These are phyloP conservation scores for Pollenia griseotomentosa DNA, from an alignment of 2,888 invertebrate genomes.

Conservation along the genomic window DNA sequence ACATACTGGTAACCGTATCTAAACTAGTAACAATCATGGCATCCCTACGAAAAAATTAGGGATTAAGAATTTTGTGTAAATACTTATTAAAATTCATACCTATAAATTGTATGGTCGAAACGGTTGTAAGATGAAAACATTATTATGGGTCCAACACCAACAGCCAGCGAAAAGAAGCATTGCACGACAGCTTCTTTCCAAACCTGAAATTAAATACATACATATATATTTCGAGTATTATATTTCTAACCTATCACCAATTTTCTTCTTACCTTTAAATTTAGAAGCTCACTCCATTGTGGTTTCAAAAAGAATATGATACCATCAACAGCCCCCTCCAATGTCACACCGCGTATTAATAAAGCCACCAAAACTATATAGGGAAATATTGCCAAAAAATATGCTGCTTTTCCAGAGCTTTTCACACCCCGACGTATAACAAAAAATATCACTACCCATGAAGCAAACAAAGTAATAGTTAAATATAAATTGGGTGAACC, in stretches of 20 bases:
- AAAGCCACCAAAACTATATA: conserved; percentile 91
- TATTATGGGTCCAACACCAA: conserved; percentile 90
- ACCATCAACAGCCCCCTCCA: conserved; percentile 90
- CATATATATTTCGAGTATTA: background rate
- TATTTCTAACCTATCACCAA: too few relatives aligned
- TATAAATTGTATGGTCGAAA: conserved; percentile 88
- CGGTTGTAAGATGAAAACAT: conserved; percentile 92
- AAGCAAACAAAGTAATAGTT: conserved; percentile 87
- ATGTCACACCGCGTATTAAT: conserved; percentile 87
- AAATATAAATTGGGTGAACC: conserved; percentile 89
- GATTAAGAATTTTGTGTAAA: background rate
- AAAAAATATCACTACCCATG: conserved; percentile 89
- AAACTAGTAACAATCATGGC: conserved; percentile 91
- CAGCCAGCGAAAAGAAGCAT: conserved; percentile 91
- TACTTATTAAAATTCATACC: conserved; percentile 78
- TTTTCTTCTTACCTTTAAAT: conserved; percentile 69
- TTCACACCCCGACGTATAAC: conserved; percentile 90
- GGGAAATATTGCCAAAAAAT: conserved; percentile 95
- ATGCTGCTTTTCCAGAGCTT: conserved; percentile 92
- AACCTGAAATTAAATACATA: conserved; percentile 84
- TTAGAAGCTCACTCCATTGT: conserved; percentile 87
- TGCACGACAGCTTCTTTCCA: conserved; percentile 92
- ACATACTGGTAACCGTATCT: conserved; percentile 91
- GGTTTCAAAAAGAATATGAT: conserved; percentile 92
- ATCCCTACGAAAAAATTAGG: conserved; percentile 83